Evolutionary conservation across 2,888 invertebrate species (phyloP).

Genomic region (Ptychoptera albimana): DNA sequence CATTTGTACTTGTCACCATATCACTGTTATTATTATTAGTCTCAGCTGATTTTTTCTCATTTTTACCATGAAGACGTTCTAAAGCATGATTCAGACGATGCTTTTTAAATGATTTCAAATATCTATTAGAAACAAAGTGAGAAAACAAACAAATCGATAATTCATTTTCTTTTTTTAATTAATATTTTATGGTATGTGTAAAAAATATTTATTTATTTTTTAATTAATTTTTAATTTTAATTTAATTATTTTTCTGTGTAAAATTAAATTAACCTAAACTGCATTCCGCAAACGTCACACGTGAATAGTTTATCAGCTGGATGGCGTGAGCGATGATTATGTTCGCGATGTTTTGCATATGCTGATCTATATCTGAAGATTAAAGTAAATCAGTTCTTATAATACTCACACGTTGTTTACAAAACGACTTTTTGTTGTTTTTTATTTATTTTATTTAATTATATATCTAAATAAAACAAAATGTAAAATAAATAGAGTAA

Average conservation of each 20-base stretch:
- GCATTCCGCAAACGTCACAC: conserved; percentile 85
- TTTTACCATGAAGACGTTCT: conserved; percentile 63
- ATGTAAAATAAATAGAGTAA: too few relatives aligned
- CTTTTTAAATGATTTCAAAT: conserved; percentile 79
- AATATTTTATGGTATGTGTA: not conserved
- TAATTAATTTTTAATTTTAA: too few relatives aligned
- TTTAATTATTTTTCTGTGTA: not conserved
- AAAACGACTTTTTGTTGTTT: too few relatives aligned
- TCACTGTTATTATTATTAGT: conserved; percentile 31
- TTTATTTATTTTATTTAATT: too few relatives aligned
- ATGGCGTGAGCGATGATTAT: conserved; percentile 71
- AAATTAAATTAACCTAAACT: conserved; percentile 34
- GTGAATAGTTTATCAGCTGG: conserved; percentile 83
- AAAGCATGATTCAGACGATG: conserved; percentile 75
- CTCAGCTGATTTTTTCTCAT: conserved; percentile 25
- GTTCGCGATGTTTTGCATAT: conserved; percentile 69
- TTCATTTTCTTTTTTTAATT: too few relatives aligned
- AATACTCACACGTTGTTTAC: not conserved
- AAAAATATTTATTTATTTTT: not conserved
- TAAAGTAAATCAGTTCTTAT: not conserved
- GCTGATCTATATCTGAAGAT: conserved; percentile 52
- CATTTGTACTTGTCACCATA: conserved; percentile 57
- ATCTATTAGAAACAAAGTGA: conserved; percentile 35
- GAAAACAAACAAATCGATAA: not conserved
- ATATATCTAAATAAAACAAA: too few relatives aligned